phyloP scores from a whole-genome alignment of 2,113 vertebrate genomes.

The Cettia cetti region DNA sequence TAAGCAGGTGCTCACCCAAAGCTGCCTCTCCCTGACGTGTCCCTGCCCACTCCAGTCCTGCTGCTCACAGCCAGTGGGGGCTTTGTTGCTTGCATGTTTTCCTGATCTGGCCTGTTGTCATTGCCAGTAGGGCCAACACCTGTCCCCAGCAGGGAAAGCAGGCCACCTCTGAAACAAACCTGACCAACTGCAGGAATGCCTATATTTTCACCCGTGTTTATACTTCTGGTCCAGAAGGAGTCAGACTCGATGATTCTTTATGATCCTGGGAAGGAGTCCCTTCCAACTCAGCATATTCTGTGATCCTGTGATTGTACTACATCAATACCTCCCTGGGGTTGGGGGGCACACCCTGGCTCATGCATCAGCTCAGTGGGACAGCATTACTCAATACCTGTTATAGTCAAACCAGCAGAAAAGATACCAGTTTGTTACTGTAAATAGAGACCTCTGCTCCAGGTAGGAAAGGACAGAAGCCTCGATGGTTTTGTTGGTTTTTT shows the following conservation, averaged over 20 bases:
- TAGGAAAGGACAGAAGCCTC: neutral
- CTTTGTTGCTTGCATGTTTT: neutral
- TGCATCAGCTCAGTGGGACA: neutral
- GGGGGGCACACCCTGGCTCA: neutral
- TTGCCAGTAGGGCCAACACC: rapidly evolving
- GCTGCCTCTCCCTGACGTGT: neutral
- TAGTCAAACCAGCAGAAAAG: neutral
- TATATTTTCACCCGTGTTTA: neutral
- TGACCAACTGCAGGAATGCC: neutral
- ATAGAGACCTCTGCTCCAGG: neutral
- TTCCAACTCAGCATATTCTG: neutral
- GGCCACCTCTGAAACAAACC: neutral
- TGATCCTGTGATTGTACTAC: neutral
- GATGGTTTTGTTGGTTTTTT: neutral
- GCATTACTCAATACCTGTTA: neutral
- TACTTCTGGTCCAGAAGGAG: neutral
- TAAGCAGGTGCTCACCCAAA: neutral
- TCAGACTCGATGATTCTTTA: neutral
- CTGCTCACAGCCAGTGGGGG: neutral
- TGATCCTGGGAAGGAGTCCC: neutral
- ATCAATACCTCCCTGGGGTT: neutral
- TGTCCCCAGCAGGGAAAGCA: neutral
- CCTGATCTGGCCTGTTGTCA: neutral
- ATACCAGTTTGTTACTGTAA: neutral
- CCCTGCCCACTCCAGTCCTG: neutral